phyloP scores from a whole-genome alignment of 2,797 vertebrate genomes.

The Poecilia picta region DNA sequence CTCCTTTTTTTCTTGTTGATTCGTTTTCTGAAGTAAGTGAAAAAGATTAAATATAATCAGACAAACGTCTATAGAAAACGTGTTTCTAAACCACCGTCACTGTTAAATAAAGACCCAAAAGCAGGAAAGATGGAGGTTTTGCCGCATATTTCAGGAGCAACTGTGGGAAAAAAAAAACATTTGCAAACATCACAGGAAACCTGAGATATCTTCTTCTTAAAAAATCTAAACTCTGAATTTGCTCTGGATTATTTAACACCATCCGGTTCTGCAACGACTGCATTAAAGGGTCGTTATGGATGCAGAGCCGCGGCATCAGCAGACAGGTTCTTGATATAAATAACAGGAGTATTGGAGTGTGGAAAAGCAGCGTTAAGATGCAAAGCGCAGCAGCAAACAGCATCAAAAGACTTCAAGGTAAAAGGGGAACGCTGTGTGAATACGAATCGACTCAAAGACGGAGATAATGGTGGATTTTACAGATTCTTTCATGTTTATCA shows the following conservation, averaged over 20 bases:
- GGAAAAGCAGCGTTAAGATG: slow-evolving; percentile 32
- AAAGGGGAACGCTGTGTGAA: slow-evolving; percentile 41
- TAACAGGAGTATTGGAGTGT: slow-evolving; percentile 28
- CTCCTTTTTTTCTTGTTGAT: slow-evolving; percentile 11
- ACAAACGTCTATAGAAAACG: neutral
- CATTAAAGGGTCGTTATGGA: slow-evolving; percentile 9
- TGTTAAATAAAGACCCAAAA: neutral
- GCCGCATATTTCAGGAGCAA: slow-evolving; percentile 12
- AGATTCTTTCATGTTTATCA: slow-evolving; percentile 38
- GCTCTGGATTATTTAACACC: slow-evolving; percentile 31
- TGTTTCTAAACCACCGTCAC: neutral
- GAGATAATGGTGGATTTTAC: slow-evolving; percentile 39
- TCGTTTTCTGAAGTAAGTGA: slow-evolving; percentile 14
- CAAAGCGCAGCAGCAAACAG: slow-evolving; percentile 25
- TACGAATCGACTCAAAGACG: slow-evolving; percentile 47
- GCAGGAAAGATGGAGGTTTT: slow-evolving; percentile 1
- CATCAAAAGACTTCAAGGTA: slow-evolving; percentile 59
- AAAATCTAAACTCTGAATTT: slow-evolving; percentile 44
- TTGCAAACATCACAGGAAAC: slow-evolving; percentile 57
- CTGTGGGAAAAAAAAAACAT: slow-evolving; percentile 47
- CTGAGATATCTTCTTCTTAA: slow-evolving; percentile 51
- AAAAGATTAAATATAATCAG: slow-evolving; percentile 16
- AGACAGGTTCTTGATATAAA: slow-evolving; percentile 34
- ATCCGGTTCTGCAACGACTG: slow-evolving; percentile 24
- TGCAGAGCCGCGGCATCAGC: slow-evolving; percentile 8